Percentiles rank a stretch among this genome's conserved stretches.
Evolutionary conservation across 2,888 invertebrate genomes (phyloP).

Genomic region (Charanyca ferruginea): DNA sequence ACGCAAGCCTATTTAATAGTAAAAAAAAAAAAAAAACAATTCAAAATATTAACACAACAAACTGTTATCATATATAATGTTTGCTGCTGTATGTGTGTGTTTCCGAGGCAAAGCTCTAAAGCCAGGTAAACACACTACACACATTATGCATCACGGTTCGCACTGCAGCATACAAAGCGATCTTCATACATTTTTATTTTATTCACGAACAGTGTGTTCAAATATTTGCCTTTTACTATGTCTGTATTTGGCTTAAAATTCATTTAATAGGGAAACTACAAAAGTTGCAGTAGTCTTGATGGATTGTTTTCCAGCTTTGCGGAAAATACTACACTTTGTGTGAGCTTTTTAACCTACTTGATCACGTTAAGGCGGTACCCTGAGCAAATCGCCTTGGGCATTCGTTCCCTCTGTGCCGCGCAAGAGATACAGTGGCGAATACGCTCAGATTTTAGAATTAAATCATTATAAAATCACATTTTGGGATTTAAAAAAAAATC

Average conservation of each 20-base stretch:
- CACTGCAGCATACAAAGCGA: conserved; percentile 30
- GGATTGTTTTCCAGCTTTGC: background rate
- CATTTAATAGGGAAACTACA: background rate
- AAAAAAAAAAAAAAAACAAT: no score
- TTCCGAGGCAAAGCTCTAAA: conserved; percentile 6
- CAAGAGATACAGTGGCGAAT: no score
- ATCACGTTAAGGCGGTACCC: no score
- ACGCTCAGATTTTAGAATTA: no score
- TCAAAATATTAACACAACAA: background rate
- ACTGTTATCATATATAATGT: conserved; percentile 5
- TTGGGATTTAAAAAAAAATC: background rate
- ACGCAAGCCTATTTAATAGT: no score
- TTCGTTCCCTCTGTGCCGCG: no score
- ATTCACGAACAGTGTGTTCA: conserved; percentile 14
- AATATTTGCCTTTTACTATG: conserved; percentile 18
- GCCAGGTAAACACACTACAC: conserved; percentile 39
- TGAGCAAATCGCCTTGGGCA: no score
- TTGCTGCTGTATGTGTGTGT: background rate
- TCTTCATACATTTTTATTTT: conserved; percentile 31
- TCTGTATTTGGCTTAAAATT: background rate
- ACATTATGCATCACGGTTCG: conserved; percentile 39
- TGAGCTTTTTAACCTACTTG: no score
- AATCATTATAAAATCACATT: no score
- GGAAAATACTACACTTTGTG: background rate
- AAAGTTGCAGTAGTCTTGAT: background rate